phyloP scores from a whole-genome alignment of 2,797 vertebrate genomes.

The Carcharodon carcharias region DNA sequence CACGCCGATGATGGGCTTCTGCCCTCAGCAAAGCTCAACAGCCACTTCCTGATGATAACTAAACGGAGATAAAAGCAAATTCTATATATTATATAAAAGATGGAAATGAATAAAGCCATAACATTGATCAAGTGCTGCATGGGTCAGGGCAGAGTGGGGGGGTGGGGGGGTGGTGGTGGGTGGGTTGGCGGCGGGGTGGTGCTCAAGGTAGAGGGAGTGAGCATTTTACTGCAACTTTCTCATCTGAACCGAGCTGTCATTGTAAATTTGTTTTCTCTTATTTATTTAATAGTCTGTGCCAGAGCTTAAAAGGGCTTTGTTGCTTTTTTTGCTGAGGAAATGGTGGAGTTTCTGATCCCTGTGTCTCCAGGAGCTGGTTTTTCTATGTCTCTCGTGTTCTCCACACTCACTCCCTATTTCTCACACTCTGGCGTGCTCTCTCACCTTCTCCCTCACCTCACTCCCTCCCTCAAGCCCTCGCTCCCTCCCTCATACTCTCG shows the following conservation, averaged over 20 bases:
- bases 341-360: slow-evolving; percentile 41
- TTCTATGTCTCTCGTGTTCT: slow-evolving; percentile 44
- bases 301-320: slow-evolving; percentile 45
- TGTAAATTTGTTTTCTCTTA: slow-evolving; percentile 50
- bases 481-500: too few relatives aligned
- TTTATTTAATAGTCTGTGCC: slow-evolving; percentile 46
- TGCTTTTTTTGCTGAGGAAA: slow-evolving; percentile 39
- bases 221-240: slow-evolving; percentile 46
- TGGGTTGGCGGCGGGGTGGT: too few relatives aligned
- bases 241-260: slow-evolving; percentile 49
- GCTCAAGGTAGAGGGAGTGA: slow-evolving; percentile 47
- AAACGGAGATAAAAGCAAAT: slow-evolving; percentile 64
- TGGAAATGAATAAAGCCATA: slow-evolving; percentile 37
- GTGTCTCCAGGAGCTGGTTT: slow-evolving; percentile 49
- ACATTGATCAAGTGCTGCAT: slow-evolving; percentile 55
- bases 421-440: slow-evolving; percentile 22
- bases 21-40: slow-evolving; percentile 65
- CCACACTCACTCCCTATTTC: slow-evolving; percentile 42
- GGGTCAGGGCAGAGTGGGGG: slow-evolving; percentile 58
- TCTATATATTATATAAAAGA: slow-evolving; percentile 48
- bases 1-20: slow-evolving; percentile 64
- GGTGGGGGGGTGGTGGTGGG: neutral
- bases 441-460: too few relatives aligned
- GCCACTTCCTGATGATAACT: slow-evolving; percentile 93
- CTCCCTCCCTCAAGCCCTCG: too few relatives aligned